Conservation (phyloP, 1,140 invertebrate genomes). For the Tribolium madens region DNA sequence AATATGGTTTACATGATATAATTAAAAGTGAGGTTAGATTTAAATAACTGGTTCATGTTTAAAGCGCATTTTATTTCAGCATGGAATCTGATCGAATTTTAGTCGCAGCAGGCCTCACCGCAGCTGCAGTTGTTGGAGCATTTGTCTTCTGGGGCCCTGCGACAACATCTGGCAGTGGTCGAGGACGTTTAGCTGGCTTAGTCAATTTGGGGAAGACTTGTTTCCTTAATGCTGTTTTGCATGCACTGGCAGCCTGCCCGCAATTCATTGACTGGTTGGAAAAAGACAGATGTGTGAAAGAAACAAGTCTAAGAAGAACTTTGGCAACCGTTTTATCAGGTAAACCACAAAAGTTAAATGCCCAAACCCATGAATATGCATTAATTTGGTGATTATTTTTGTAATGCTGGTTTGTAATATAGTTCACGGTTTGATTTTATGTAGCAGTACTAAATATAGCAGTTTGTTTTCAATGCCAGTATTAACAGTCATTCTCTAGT, state of each 20-base stretch:
- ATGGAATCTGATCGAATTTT: constrained; percentile 78
- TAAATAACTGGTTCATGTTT: background rate
- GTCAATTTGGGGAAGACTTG: constrained; percentile 89
- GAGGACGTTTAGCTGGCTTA: constrained; percentile 82
- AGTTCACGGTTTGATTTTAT: too few species aligned
- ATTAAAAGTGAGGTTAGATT: background rate
- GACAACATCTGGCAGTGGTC: constrained; percentile 69
- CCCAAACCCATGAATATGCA: too few species aligned
- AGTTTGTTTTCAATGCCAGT: too few species aligned
- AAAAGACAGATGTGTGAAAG: constrained; percentile 66
- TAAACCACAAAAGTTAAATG: too few species aligned
- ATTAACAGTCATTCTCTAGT: too few species aligned
- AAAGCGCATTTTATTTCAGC: constrained; percentile 4
- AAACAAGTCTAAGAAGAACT: constrained; percentile 61
- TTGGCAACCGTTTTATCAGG: constrained; percentile 63
- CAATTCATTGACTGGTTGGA: constrained; percentile 86
- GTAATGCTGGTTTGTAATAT: too few species aligned
- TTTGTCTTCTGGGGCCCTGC: constrained; percentile 85
- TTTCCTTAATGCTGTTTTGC: constrained; percentile 87
- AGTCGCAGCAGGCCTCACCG: constrained; percentile 79
- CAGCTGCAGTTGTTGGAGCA: constrained; percentile 80
- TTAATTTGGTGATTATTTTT: too few species aligned
- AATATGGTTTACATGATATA: background rate
- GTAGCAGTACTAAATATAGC: too few species aligned
- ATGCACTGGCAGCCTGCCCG: constrained; percentile 85